phyloP scores from a whole-genome alignment of 2,888 invertebrate genomes.

The Terebella lapidaria region DNA sequence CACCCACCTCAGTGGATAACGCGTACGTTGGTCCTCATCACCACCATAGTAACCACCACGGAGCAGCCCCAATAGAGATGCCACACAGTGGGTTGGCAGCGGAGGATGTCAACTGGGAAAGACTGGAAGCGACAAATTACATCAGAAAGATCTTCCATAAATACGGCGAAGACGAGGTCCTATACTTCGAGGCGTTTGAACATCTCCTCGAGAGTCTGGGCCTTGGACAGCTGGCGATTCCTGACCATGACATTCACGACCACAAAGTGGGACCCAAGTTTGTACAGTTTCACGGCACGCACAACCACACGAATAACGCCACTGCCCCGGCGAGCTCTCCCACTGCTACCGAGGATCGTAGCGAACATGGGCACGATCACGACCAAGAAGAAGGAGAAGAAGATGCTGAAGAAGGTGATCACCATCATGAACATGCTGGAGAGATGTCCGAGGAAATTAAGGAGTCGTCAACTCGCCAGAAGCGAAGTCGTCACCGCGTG shows the following conservation, averaged over 20 bases:
- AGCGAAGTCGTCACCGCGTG: too few relatives aligned
- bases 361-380: neutral
- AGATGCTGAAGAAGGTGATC: neutral
- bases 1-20: too few relatives aligned
- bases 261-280: neutral
- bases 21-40: neutral
- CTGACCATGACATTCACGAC: slow-evolving; percentile 3
- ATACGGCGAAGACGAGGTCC: slow-evolving; percentile 60
- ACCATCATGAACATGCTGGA: neutral
- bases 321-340: too few relatives aligned
- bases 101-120: neutral
- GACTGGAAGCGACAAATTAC: neutral
- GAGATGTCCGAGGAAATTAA: neutral
- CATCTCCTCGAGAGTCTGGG: slow-evolving; percentile 65
- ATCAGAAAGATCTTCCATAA: slow-evolving; percentile 58
- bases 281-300: neutral
- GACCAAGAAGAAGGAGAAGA: neutral
- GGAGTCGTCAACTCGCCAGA: too few relatives aligned
- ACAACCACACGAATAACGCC: neutral
- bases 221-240: slow-evolving; percentile 53
- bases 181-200: slow-evolving; percentile 66
- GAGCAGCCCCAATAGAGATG: neutral
- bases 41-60: neutral
- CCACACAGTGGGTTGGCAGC: neutral
- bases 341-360: neutral